phyloP scores from a whole-genome alignment of 2,797 vertebrate genomes.

The Otolemur crassicaudatus region DNA sequence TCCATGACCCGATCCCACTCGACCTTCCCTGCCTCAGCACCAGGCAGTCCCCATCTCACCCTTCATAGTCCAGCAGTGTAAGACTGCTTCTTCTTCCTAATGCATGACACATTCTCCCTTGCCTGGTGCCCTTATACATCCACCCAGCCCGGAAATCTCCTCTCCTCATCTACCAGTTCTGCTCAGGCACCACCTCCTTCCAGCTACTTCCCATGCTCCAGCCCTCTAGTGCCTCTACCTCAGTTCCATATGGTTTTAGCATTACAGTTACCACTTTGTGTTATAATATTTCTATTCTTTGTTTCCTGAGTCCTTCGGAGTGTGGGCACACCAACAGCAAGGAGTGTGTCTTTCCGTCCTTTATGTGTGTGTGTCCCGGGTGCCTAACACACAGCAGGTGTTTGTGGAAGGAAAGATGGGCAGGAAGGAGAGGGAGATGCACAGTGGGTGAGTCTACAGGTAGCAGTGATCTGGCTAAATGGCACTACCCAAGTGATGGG shows the following conservation, averaged over 20 bases:
- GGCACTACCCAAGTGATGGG: not conserved
- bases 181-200: not conserved
- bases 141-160: not conserved
- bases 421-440: not conserved
- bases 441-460: not conserved
- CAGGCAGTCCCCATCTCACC: not conserved
- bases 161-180: not conserved
- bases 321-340: not conserved
- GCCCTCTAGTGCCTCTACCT: rapidly evolving
- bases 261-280: not conserved
- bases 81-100: not conserved
- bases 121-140: not conserved
- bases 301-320: not conserved
- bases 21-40: not conserved
- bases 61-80: rapidly evolving
- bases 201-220: not conserved
- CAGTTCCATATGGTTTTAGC: not conserved
- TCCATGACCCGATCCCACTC: not conserved
- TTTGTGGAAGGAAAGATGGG: not conserved
- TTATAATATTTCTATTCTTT: not conserved
- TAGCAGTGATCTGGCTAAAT: not conserved
- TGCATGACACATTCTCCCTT: not conserved
- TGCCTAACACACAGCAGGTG: not conserved
- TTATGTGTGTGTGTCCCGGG: not conserved
- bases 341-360: not conserved